Base-by-base conservation (phyloP, 2,888 invertebrate genomes). In the Spilosoma lubricipeda region DNA sequence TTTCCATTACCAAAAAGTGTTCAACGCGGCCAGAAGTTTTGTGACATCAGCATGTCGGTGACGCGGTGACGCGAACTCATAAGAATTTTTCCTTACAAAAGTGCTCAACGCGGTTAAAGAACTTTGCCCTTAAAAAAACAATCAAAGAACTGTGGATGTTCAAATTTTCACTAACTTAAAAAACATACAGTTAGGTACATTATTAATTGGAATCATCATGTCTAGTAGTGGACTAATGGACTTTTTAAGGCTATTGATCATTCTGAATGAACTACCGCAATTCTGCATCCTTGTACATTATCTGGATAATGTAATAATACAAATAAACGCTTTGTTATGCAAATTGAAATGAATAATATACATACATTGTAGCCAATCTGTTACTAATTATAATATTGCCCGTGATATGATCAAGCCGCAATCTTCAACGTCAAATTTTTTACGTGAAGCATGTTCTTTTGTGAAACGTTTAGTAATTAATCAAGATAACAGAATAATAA, bases 271-370 rank as follows among this genome's bases (percentile, higher is more conserved):
- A 39, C 45, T 13, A 45, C 27, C 18, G 11, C n/a, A 69, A 18
- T 68, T 33, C 66, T 33, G 23, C n/a, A 70, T 70, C 66, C 59
- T 70, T 67, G 74, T 67, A 74, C 66, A 27, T 63, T 48, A 2
- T 77, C 69, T 68, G 67, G 63, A 52, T 71, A 80, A 71, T 72
- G 73, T 13, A 36, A 71, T 63, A 74, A 73, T 73, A 77, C 66
- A 73, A 72, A 72, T 75, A 73, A 74, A 73, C 68, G 67, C 42
- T 75, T 78, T 81, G 77, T 84, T 75, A 84, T 80, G 80, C 67
- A 80, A 77, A 84, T 77, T 64, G 23, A 67, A 71, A 72, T 70
- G 78, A 75, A 76, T 69, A 77, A n/a, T 66, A 68, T 64, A 73
- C 27, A 59, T 59, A 63, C 63, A 30, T 63, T 42, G 74, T 80